A percentile compares a stretch with the other conserved stretches of the same genome.
phyloP scores from a whole-genome alignment of 2,888 invertebrate species.

The Caenorhabditis doughertyi region DNA sequence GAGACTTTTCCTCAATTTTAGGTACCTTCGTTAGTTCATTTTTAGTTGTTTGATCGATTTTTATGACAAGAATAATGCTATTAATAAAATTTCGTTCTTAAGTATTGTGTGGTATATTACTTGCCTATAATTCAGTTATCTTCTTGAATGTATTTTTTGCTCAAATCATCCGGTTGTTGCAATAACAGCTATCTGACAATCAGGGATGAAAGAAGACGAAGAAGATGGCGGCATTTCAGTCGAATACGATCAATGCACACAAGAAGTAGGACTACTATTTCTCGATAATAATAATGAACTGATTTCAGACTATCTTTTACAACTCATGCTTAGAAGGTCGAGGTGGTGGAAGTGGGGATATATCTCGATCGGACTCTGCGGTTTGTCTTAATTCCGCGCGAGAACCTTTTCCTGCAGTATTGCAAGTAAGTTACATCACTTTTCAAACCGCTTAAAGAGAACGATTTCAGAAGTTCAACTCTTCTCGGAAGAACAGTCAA shows the following conservation, averaged over 20 bases:
- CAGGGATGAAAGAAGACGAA: constrained; percentile 53
- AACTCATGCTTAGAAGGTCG: constrained; percentile 42
- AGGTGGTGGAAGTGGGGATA: constrained; percentile 11
- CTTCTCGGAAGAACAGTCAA: constrained; percentile 23
- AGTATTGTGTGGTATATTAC: not conserved
- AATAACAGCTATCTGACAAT: not conserved
- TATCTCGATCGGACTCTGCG: constrained; percentile 42
- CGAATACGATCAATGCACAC: constrained; percentile 56
- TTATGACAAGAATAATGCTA: constrained; percentile 9
- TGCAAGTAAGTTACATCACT: constrained; percentile 17
- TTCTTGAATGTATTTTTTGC: constrained; percentile 3
- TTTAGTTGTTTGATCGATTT: constrained; percentile 35
- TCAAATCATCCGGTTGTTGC: too few species aligned
- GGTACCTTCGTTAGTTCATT: constrained; percentile 25
- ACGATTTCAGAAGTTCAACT: constrained; percentile 43
- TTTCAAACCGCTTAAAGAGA: not conserved
- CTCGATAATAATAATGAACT: not conserved
- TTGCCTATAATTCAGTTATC: not conserved
- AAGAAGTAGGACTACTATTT: constrained; percentile 54
- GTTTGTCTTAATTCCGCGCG: constrained; percentile 49
- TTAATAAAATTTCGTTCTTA: constrained; percentile 4
- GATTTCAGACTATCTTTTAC: constrained; percentile 47
- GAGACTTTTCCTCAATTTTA: constrained; percentile 16
- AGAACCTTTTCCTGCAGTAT: constrained; percentile 33
- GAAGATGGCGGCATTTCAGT: constrained; percentile 57